A percentile compares a stretch with the other conserved stretches of the same genome.
These are phyloP conservation scores for Danionella dracula DNA, from an alignment of 2,797 vertebrate genomes.

Conservation along the genomic window DNA sequence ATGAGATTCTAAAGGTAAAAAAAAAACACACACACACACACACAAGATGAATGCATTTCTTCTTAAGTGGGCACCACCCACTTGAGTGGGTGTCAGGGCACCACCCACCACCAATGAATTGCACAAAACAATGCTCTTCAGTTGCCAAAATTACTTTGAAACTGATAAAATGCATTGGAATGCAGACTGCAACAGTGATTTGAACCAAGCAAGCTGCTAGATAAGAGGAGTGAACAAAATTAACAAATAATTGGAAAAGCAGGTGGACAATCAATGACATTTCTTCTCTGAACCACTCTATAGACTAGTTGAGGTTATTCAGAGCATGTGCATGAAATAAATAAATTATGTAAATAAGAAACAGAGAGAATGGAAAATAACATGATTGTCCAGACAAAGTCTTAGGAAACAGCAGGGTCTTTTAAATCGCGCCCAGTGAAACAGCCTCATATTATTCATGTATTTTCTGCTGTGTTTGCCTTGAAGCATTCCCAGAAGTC, in stretches of 20 bases:
- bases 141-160: neutral
- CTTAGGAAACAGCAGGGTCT: constrained; percentile 3
- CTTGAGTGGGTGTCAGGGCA: too few species aligned
- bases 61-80: too few species aligned
- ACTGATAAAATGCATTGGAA: constrained; percentile 9
- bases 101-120: too few species aligned
- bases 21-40: too few species aligned
- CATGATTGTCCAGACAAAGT: neutral
- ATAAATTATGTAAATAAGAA: constrained; percentile 2
- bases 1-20: too few species aligned
- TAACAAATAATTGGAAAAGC: neutral
- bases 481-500: neutral
- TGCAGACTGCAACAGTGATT: neutral
- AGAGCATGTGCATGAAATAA: neutral
- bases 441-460: constrained; percentile 6
- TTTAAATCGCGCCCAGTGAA: constrained; percentile 3
- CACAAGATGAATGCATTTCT: too few species aligned
- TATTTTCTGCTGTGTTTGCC: neutral
- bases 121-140: too few species aligned
- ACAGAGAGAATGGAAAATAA: neutral
- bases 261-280: neutral
- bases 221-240: neutral
- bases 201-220: neutral
- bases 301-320: neutral
- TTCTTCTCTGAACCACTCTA: neutral